Percentiles rank a stretch among this genome's conserved stretches.
Evolutionary conservation across 2,888 invertebrate species (phyloP).

Genomic region (Ophraella communa): DNA sequence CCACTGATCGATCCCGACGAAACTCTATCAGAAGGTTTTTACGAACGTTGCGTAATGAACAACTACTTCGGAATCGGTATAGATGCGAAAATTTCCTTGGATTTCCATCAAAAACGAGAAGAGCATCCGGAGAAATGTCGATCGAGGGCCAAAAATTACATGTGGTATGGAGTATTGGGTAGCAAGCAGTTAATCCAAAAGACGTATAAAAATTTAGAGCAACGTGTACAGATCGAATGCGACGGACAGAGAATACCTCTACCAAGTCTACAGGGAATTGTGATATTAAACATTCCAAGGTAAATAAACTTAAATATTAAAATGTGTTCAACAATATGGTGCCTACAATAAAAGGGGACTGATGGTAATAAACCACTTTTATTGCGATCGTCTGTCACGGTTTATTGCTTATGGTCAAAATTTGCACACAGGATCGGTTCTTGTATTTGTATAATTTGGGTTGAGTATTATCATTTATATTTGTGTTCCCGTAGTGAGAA

Average conservation of each 20-base stretch:
- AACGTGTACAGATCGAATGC: conserved; percentile 93
- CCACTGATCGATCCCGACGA: conserved; percentile 94
- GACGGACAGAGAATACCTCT: conserved; percentile 95
- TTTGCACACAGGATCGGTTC: too few species aligned
- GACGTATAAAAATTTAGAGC: conserved; percentile 95
- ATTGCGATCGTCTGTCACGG: too few species aligned
- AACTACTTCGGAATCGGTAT: conserved; percentile 99
- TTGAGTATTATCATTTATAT: too few species aligned
- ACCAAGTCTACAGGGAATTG: conserved; percentile 95
- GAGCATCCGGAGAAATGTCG: conserved; percentile 97
- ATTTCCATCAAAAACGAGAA: conserved; percentile 96
- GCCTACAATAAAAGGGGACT: too few species aligned
- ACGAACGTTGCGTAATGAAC: conserved; percentile 97
- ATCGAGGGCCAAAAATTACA: conserved; percentile 92
- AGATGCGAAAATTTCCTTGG: conserved; percentile 95
- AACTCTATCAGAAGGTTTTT: conserved; percentile 84
- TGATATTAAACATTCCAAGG: conserved; percentile 94
- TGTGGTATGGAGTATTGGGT: conserved; percentile 90
- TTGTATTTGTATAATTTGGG: too few species aligned
- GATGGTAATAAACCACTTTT: too few species aligned
- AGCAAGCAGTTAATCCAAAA: conserved; percentile 85
- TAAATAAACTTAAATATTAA: conserved; percentile 48
- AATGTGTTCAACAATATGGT: too few species aligned
- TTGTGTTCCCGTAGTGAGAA: too few species aligned
- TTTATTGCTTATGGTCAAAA: too few species aligned